phyloP scores from a whole-genome alignment of 2,113 vertebrate species.

The Fregetta grallaria region DNA sequence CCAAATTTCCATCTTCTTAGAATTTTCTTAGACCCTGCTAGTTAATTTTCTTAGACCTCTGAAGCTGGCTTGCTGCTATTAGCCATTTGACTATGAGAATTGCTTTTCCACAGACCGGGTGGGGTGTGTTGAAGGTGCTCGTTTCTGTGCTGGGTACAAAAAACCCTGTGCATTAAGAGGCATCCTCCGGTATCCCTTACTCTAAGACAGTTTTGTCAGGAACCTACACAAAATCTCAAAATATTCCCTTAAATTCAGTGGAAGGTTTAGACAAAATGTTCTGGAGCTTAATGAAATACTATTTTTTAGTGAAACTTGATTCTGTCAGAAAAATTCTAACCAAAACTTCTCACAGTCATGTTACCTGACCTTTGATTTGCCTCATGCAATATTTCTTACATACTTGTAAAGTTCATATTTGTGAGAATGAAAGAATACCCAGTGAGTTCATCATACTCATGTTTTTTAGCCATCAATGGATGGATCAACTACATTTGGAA shows the following conservation, averaged over 20 bases:
- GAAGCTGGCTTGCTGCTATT: background rate
- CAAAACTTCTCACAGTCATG: background rate
- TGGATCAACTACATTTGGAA: background rate
- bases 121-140: background rate
- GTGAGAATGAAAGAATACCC: background rate
- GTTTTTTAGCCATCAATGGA: accelerated
- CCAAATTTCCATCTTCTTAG: background rate
- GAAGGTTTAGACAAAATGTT: background rate
- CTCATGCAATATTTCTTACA: background rate
- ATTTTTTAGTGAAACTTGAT: background rate
- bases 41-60: background rate
- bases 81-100: background rate
- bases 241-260: background rate
- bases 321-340: background rate
- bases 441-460: background rate
- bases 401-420: background rate
- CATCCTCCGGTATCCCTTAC: background rate
- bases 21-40: background rate
- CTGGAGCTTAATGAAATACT: background rate
- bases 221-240: background rate
- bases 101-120: background rate
- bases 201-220: background rate
- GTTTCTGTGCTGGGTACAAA: background rate
- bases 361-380: background rate
- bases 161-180: accelerated